Evolutionary conservation across 2,888 invertebrate species (phyloP).

Genomic region (Geophilus truncorum): DNA sequence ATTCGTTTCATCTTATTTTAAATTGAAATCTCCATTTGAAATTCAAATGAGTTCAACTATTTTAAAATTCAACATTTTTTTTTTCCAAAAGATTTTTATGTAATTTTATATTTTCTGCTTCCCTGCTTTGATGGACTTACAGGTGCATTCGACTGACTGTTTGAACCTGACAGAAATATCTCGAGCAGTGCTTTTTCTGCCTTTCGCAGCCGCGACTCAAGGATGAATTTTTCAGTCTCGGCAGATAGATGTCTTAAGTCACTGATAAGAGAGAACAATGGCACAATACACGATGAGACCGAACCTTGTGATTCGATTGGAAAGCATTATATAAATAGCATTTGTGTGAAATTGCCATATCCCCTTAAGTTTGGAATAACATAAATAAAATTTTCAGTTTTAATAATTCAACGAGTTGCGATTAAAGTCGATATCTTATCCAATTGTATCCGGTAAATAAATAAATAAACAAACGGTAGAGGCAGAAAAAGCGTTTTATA

Average conservation of each 20-base stretch:
- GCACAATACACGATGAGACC: neutral
- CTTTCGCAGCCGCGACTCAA: neutral
- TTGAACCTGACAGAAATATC: neutral
- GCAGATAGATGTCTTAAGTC: neutral
- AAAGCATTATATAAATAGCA: neutral
- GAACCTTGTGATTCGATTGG: neutral
- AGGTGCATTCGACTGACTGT: constrained; percentile 25
- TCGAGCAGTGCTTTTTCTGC: neutral
- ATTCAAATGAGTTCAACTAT: too few species aligned
- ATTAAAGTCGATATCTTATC: neutral
- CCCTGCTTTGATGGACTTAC: neutral
- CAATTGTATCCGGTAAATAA: neutral
- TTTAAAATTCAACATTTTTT: too few species aligned
- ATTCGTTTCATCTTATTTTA: too few species aligned
- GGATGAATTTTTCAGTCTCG: constrained; percentile 2
- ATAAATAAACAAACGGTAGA: neutral
- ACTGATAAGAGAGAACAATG: neutral
- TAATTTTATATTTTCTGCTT: constrained; percentile 20
- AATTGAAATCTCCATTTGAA: too few species aligned
- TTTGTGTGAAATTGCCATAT: too few species aligned
- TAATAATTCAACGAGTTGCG: neutral
- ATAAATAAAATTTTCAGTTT: too few species aligned
- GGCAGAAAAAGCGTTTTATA: too few species aligned
- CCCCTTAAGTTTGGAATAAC: too few species aligned
- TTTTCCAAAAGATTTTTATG: neutral